Base-by-base conservation (phyloP, 2,888 invertebrate species). In the Xestobium rufovillosum region DNA sequence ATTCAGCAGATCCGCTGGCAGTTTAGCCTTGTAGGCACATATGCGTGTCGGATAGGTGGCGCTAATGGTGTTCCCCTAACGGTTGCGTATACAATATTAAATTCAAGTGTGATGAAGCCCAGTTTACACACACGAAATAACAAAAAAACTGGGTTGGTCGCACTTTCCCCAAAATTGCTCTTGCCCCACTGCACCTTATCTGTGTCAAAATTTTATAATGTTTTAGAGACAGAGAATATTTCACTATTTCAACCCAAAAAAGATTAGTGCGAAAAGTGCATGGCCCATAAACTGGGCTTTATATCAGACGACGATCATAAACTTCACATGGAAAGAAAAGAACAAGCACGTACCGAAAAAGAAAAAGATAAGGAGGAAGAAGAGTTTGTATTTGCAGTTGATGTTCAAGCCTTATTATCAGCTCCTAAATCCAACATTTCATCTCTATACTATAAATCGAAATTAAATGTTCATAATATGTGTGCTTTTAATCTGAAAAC, bases 341-440 rank as follows among this genome's bases (percentile, higher is more conserved):
- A 46, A 27, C 36, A 45, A 30, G 48, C 51, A 4, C 30, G 50
- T 10, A 19, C 36, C 26, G 49, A 48, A 30, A 54, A 54, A 38
- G 33, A 51, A 4, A 40, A 39, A 14, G 51, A 51, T 36, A 47
- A 50, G 33, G 38, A 45, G 13, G 27, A 31, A 9, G 37, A 44
- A 14, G 32, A 36, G 13, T 31, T 34, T 25, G 46, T 48, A 27
- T 47, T 44, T 11, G 44, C 46, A 29, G 39, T 45, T 26, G 48
- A 53, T 41, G 26, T 49, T 11, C 49, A 50, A 40, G 45, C 48
- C 3, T 47, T 50, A 8, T 39, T 51, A 30, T 40, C 47, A 35
- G 38, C 47, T 14, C 50, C 50, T 14, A 42, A 40, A 35, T 44
- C 45, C 3, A 41, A 42, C 23, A 39, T 49, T 10, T 26, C 30